Conservation (phyloP, 2,888 invertebrate species). For the Gasteruption jaculator region DNA sequence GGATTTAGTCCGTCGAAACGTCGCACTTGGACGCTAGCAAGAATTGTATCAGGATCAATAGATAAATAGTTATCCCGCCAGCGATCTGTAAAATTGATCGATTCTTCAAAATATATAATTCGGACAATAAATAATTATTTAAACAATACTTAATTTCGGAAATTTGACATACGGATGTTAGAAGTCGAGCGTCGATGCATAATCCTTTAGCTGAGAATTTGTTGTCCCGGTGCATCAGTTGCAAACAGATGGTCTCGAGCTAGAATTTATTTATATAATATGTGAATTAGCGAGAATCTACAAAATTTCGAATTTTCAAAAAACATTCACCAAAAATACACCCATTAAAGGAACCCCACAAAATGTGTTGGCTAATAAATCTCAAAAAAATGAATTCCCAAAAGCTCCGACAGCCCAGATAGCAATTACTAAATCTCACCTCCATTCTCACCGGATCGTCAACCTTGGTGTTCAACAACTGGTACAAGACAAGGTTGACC, state of each 20-base stretch:
- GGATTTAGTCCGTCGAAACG: no score
- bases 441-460: slow-evolving; percentile 32
- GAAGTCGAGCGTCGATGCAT: slow-evolving; percentile 30
- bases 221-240: slow-evolving; percentile 35
- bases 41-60: slow-evolving; percentile 39
- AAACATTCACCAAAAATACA: no score
- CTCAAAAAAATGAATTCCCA: slow-evolving; percentile 27
- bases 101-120: slow-evolving; percentile 1
- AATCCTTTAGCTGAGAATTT: slow-evolving; percentile 34
- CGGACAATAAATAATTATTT: neutral
- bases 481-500: slow-evolving; percentile 30
- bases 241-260: no score
- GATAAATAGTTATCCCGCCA: slow-evolving; percentile 34
- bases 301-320: no score
- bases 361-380: no score
- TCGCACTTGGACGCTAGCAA: no score
- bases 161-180: slow-evolving; percentile 29
- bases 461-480: slow-evolving; percentile 28
- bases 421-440: slow-evolving; percentile 22
- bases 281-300: no score
- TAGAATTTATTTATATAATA: no score
- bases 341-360: no score
- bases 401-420: no score
- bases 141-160: neutral
- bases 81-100: slow-evolving; percentile 30